Evolutionary conservation across 2,888 invertebrate genomes (phyloP), one percentile per base, ranked within the genome.

Genomic region (Podotricha telesiphe): DNA sequence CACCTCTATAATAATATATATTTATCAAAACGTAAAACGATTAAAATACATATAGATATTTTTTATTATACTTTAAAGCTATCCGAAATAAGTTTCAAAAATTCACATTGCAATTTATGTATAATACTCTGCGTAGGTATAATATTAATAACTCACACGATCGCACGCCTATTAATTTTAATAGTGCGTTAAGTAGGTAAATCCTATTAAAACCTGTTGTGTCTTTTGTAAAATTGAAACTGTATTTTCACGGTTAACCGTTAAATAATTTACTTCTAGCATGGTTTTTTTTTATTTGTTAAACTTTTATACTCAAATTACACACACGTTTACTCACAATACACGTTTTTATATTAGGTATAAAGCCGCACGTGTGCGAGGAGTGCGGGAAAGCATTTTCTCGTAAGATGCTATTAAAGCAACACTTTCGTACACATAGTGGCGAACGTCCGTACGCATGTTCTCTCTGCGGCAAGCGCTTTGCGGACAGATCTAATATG

Each of bases 401-500:
- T 0, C 93, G 97, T 40, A 97, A 97, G 89, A 97, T 97, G 97
- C 88, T 97, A 0, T 87, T 97, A 69, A 96, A 96, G 81, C 97
- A 97, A 82, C 97, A 97, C 81, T 94, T 96, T 83, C 93, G 97
- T 22, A 97, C 96, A 1, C 97, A 97, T 81, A 96, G 95, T 2
- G 97, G 97, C 1, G 96, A 96, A 85, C 94, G 96, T 71, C 97
- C 97, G 0, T 97, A 96, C 86, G 95, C 95, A 62, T 97, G 97
- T 82, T 94, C 95, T 34, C 96, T 96, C 76, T 97, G 97, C 79
- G 96, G 96, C 75, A 97, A 96, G 85, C 95, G 96, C 2, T 97
- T 97, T 80, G 97, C 97, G 0, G 97, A 97, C 85, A 91, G 97
- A 70, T 96, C 96, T 73, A 97, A 97, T 82, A 97, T 97, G 97